phyloP scores from a whole-genome alignment of 2,113 vertebrate genomes.

The Trematomus loennbergii region DNA sequence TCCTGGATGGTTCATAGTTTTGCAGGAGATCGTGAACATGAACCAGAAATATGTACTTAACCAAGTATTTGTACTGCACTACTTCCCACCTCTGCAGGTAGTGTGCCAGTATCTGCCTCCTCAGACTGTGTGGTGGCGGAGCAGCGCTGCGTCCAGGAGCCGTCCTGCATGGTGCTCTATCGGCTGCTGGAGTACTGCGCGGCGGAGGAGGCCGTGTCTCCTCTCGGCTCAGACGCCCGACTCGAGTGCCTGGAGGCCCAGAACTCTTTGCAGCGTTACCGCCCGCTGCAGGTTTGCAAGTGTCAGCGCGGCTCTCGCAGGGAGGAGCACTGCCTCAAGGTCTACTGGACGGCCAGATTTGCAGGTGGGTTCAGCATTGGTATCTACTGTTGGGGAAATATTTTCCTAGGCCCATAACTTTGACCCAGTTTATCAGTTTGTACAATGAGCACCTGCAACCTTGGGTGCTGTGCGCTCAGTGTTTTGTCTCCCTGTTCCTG shows the following conservation, averaged over 20 bases:
- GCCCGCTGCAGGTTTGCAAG: conserved; percentile 88
- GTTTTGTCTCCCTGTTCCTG: no score
- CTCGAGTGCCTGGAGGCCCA: conserved; percentile 87
- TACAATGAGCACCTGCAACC: no score
- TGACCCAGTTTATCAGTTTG: no score
- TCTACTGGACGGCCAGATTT: conserved; percentile 91
- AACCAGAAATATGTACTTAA: no score
- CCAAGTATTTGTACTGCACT: no score
- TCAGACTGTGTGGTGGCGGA: conserved; percentile 87
- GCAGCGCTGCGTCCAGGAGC: conserved; percentile 84
- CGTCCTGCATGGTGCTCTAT: conserved; percentile 85
- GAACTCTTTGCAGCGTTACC: conserved; percentile 82
- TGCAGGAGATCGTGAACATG: no score
- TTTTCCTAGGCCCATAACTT: no score
- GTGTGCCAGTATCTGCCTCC: conserved; percentile 62
- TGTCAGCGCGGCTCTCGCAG: conserved; percentile 90
- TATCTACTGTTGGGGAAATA: neutral
- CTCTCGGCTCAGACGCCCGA: conserved; percentile 72
- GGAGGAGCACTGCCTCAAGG: conserved; percentile 88
- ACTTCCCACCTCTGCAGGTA: conserved; percentile 52
- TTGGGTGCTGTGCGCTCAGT: no score
- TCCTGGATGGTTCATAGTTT: no score
- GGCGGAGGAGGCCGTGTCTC: conserved; percentile 75
- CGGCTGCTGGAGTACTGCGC: conserved; percentile 86
- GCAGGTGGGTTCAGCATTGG: conserved; percentile 79